Conservation (phyloP, 1,140 invertebrate genomes). For the Drosophila parabipectinata region DNA sequence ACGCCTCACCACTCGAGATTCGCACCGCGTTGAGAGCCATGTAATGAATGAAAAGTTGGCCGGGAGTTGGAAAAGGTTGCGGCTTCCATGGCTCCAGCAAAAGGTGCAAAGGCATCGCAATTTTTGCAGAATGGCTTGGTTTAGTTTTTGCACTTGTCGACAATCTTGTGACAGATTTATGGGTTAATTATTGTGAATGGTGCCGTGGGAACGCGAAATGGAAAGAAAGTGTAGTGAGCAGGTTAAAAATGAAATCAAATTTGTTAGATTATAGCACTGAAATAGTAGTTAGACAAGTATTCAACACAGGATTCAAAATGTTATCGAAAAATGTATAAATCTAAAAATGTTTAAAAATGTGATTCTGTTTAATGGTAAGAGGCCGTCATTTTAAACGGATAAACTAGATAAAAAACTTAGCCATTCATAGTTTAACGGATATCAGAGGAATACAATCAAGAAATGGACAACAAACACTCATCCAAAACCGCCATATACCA, state of each 20-base stretch:
- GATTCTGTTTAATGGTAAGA: constrained; percentile 9
- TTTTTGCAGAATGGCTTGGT: constrained; percentile 61
- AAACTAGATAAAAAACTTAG: background rate
- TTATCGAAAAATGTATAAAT: constrained; percentile 2
- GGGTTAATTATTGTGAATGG: constrained; percentile 67
- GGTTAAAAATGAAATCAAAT: constrained; percentile 4
- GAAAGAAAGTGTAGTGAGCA: background rate
- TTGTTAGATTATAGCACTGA: constrained; percentile 23
- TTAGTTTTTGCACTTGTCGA: constrained; percentile 68
- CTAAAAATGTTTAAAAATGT: constrained; percentile 1
- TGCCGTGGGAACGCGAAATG: background rate
- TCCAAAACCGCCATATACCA: background rate
- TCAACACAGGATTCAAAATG: background rate
- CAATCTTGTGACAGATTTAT: constrained; percentile 74
- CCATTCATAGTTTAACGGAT: background rate
- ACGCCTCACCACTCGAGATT: constrained; percentile 17
- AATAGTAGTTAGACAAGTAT: constrained; percentile 6
- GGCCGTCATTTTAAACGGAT: background rate
- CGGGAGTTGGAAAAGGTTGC: constrained; percentile 45
- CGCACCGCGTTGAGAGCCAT: constrained; percentile 43
- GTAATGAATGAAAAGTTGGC: constrained; percentile 64
- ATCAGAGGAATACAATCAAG: background rate
- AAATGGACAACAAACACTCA: background rate
- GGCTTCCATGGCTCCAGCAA: constrained; percentile 20
- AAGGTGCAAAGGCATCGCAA: constrained; percentile 51